phyloP scores from a whole-genome alignment of 2,113 vertebrate species.

The Apeltes quadracus region DNA sequence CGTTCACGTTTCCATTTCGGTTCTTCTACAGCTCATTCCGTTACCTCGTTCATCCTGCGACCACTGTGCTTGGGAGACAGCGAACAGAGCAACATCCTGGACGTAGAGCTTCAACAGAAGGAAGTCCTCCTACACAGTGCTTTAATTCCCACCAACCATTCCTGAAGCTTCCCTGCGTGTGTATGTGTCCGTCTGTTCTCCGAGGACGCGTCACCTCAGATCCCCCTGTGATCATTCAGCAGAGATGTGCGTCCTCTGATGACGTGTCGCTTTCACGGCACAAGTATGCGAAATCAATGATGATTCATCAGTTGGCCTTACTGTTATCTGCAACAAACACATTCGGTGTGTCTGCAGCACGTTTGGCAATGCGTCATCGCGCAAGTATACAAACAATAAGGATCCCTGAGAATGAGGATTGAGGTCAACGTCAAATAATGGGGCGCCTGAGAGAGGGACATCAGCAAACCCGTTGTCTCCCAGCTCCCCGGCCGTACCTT shows the following conservation, averaged over 20 bases:
- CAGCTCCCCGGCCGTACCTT: slow-evolving; percentile 75
- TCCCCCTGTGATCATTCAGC: slow-evolving; percentile 33
- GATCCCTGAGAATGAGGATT: not conserved
- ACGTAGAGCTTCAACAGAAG: not conserved
- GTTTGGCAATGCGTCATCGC: slow-evolving; percentile 1
- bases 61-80: not conserved
- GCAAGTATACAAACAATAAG: slow-evolving; percentile 7
- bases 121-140: not conserved
- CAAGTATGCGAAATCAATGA: slow-evolving; percentile 60
- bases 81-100: not conserved
- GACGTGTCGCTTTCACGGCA: slow-evolving; percentile 41
- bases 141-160: not conserved
- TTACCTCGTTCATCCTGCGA: not conserved
- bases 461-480: no score
- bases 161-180: not conserved
- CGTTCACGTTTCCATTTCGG: not conserved
- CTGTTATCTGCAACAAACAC: slow-evolving; percentile 42
- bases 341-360: slow-evolving; percentile 29
- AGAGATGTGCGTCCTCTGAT: slow-evolving; percentile 16
- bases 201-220: slow-evolving; percentile 27
- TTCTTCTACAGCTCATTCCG: not conserved
- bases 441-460: no score
- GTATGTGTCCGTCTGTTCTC: slow-evolving; percentile 35
- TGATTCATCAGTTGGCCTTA: slow-evolving; percentile 35
- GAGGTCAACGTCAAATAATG: not conserved